Conservation (phyloP, 2,113 vertebrate species). For the Fulica atra region DNA sequence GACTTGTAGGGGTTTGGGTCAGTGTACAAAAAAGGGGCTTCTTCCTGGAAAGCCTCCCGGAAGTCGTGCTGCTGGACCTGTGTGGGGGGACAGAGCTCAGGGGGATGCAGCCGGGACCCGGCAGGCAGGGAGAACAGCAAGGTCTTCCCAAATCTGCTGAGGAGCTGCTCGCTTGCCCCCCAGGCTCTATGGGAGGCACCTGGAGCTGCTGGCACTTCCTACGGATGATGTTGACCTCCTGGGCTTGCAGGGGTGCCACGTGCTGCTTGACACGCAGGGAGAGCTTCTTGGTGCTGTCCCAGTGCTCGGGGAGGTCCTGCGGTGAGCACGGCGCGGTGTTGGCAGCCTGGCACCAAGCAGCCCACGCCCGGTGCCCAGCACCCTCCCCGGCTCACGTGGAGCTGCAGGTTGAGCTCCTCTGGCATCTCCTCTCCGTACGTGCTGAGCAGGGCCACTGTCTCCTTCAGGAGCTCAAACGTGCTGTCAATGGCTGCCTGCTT, state of each 20-base stretch:
- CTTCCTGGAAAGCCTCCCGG: slow-evolving; percentile 65
- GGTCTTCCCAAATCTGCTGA: rapidly evolving
- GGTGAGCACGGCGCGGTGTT: rapidly evolving
- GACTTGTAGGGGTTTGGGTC: slow-evolving; percentile 67
- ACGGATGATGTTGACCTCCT: slow-evolving; percentile 63
- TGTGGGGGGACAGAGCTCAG: rapidly evolving
- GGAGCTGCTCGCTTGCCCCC: rapidly evolving
- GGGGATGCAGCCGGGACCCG: rapidly evolving
- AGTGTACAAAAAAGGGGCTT: slow-evolving; percentile 68
- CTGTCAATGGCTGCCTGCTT: slow-evolving; percentile 49
- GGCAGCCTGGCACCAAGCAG: not conserved
- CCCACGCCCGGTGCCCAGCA: rapidly evolving
- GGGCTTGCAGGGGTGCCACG: slow-evolving; percentile 72
- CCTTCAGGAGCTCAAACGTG: slow-evolving; percentile 79
- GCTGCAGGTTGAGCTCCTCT: slow-evolving; percentile 65
- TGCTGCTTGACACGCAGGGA: slow-evolving; percentile 70
- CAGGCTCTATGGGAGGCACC: not conserved
- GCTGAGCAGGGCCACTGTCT: slow-evolving; percentile 72
- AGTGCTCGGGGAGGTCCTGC: slow-evolving; percentile 78
- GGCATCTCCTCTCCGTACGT: slow-evolving; percentile 74
- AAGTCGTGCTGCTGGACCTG: slow-evolving; percentile 74
- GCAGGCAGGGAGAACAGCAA: rapidly evolving
- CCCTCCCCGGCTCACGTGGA: slow-evolving; percentile 15
- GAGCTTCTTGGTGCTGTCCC: slow-evolving; percentile 77
- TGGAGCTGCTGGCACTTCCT: slow-evolving; percentile 77